A percentile compares a stretch with the other conserved stretches of the same genome.
Evolutionary conservation across 2,888 invertebrate species (phyloP).

Genomic region (Machimus atricapillus): DNA sequence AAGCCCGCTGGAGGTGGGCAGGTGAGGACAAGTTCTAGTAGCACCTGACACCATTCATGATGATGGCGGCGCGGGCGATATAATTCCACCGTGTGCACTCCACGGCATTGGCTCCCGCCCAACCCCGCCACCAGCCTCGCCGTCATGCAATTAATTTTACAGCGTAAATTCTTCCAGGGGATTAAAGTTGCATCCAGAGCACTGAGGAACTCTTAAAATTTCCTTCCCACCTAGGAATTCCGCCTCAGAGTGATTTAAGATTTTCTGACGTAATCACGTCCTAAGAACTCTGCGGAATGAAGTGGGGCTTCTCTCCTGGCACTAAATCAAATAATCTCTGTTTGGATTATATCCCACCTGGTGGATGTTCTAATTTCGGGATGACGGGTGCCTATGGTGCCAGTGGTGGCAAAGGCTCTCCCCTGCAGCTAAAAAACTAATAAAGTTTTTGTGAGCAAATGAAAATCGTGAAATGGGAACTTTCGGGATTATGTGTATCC

Average conservation of each 20-base stretch:
- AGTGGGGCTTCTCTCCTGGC: conserved; percentile 5
- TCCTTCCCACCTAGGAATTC: background rate
- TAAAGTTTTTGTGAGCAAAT: background rate
- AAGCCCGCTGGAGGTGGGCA: background rate
- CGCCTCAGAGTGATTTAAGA: background rate
- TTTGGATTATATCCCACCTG: conserved; percentile 31
- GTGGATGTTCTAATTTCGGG: background rate
- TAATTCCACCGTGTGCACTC: background rate
- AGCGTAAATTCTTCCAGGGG: background rate
- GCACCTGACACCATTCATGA: background rate
- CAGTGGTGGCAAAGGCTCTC: background rate
- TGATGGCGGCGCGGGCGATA: background rate
- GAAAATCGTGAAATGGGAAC: background rate
- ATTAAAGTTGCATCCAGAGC: conserved; percentile 4
- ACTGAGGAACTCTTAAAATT: conserved; percentile 14
- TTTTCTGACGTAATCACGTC: conserved; percentile 27
- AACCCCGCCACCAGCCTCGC: background rate
- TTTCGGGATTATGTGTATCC: background rate
- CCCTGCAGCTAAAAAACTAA: background rate
- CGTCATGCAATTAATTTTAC: conserved; percentile 12
- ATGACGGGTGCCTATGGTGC: background rate
- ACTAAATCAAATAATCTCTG: conserved; percentile 28
- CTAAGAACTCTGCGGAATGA: conserved; percentile 4
- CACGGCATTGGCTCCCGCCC: background rate
- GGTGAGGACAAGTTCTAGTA: background rate